Evolutionary conservation across 2,888 invertebrate genomes (phyloP).

Genomic region (Chirona hameri): DNA sequence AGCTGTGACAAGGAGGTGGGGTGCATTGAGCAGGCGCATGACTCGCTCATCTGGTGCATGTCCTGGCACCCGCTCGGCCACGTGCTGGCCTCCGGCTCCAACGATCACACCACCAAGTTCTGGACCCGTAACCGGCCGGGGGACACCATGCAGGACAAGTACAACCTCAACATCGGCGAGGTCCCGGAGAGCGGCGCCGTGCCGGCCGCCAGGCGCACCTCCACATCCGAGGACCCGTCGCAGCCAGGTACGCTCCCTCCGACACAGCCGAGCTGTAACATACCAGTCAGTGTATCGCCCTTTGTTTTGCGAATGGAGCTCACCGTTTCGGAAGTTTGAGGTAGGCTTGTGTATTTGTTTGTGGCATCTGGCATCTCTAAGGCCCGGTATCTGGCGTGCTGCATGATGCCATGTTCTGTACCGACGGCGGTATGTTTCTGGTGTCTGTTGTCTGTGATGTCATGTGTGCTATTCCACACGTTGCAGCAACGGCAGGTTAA

Average conservation of each 20-base stretch:
- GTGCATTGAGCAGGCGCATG: conserved; percentile 96
- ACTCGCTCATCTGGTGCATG: conserved; percentile 97
- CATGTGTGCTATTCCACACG: no score
- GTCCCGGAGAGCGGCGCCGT: conserved; percentile 57
- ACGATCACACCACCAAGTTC: conserved; percentile 98
- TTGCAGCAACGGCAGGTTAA: no score
- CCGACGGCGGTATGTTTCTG: no score
- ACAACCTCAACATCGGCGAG: conserved; percentile 87
- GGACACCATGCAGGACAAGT: conserved; percentile 96
- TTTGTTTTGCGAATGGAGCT: no score
- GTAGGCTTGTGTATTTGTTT: no score
- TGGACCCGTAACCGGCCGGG: conserved; percentile 99
- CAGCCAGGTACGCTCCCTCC: background rate
- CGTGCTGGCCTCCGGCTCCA: conserved; percentile 97
- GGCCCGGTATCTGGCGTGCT: no score
- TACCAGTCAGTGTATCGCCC: no score
- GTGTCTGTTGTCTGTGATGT: no score
- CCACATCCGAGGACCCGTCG: background rate
- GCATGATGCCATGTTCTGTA: no score
- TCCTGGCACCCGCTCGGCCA: conserved; percentile 99
- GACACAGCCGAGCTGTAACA: background rate
- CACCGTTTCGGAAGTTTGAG: no score
- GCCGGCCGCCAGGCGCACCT: background rate
- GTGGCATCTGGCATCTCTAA: no score
- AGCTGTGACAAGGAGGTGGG: conserved; percentile 97